Base-by-base conservation (phyloP, 2,888 invertebrate species). In the Hypomecis punctinalis region DNA sequence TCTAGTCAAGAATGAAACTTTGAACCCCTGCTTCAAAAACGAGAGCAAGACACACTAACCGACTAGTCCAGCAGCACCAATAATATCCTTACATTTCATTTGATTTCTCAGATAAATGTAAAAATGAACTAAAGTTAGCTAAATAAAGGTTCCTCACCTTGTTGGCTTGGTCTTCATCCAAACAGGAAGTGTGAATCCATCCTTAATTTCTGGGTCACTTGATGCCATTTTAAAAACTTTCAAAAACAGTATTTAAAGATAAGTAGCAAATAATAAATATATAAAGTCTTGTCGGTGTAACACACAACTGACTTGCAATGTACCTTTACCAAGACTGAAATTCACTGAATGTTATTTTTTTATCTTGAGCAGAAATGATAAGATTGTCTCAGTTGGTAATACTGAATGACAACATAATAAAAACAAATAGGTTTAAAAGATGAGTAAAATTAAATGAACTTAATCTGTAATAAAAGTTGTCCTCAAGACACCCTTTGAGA, bases 91-190 rank as follows among this genome's bases (percentile, higher is more conserved):
- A 23, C 23, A 23, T 23, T 23, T 23, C 1, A 3, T 23, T 23
- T 23, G 23, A 23, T 23, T 23, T 23, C 23, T 23, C 23, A 2
- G 23, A 23, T 23, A 23, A 40, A 40, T 40, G 40, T 40, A 40
- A 40, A 9, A 7, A 10, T 7, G 0, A 7, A 40, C 7, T 4
- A 5, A 40, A 40, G 8, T 8, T 40, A 40, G 5, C 3, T 40
- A 52, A 33, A 42, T 13, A 40, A 51, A 47, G 23, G 33, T 37
- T 63, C 88, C 86, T 61, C 71, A 93, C 93, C 94, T 94, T 61
- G 85, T 89, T 72, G 95, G 94, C 88, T 94, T 95, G 59, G 91
- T 94, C 85, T 95, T 96, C 95, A 96, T 96, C 96, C 96, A 96
- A 78, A 95, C 94, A 2, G 96, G 96, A 68, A 96, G 85, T 53